A percentile compares a stretch with the other conserved stretches of the same genome.
Conservation (phyloP, 2,888 invertebrate species). For the Cantharis lateralis region DNA sequence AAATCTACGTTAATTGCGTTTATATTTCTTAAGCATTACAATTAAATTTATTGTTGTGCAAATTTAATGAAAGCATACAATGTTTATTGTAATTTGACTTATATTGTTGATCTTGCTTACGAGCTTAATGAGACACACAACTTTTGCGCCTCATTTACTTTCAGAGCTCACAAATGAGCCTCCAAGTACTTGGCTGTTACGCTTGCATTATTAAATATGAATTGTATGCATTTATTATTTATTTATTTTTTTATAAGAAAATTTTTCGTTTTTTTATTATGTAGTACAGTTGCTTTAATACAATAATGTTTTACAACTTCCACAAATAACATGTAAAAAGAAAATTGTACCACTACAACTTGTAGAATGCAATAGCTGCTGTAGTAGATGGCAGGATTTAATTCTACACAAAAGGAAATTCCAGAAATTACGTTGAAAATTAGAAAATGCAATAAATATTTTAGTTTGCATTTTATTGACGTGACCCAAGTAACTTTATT, state of each 20-base stretch:
- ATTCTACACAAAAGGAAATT: neutral
- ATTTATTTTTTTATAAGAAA: neutral
- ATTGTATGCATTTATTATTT: neutral
- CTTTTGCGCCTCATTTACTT: neutral
- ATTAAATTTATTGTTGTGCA: neutral
- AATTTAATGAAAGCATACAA: neutral
- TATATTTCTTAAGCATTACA: neutral
- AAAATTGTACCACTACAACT: neutral
- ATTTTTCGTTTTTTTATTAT: neutral
- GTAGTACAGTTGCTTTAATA: neutral
- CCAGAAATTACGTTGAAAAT: neutral
- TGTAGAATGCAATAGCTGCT: neutral
- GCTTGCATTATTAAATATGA: neutral
- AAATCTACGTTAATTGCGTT: neutral
- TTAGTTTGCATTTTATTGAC: neutral
- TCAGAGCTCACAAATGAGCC: neutral
- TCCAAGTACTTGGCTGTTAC: neutral
- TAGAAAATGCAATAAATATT: neutral
- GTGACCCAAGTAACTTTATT: neutral
- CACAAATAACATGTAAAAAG: neutral
- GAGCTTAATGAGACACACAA: neutral
- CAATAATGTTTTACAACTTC: neutral
- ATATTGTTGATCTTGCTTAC: neutral
- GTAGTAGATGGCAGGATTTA: neutral
- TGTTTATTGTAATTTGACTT: neutral